A percentile compares a stretch with the other conserved stretches of the same genome.
Conservation (phyloP, 2,888 invertebrate species). For the Tetropium fuscum region DNA sequence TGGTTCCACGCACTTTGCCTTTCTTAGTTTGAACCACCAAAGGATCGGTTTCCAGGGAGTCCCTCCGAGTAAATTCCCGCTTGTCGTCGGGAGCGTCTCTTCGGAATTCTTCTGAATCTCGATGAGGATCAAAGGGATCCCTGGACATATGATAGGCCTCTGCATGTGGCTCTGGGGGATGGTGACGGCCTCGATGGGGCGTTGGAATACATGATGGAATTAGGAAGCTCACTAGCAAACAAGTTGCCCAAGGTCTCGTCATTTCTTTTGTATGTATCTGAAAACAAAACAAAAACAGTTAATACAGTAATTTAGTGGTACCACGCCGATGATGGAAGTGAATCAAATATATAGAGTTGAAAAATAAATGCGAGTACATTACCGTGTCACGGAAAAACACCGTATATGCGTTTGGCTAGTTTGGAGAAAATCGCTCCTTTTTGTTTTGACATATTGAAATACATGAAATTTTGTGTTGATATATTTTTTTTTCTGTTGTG, state of each 20-base stretch:
- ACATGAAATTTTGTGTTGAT: too few relatives aligned
- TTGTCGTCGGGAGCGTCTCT: constrained; percentile 63
- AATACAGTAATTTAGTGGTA: background rate
- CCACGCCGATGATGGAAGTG: too few relatives aligned
- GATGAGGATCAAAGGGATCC: constrained; percentile 65
- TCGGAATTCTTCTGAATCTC: constrained; percentile 58
- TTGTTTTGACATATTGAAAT: too few relatives aligned
- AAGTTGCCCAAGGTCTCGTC: constrained; percentile 57
- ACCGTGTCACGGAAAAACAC: too few relatives aligned
- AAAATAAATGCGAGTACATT: too few relatives aligned
- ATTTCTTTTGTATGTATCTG: constrained; percentile 48
- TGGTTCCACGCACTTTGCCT: constrained; percentile 81
- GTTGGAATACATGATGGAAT: constrained; percentile 59
- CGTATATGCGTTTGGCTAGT: too few relatives aligned
- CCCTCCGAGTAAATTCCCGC: constrained; percentile 60
- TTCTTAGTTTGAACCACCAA: constrained; percentile 83
- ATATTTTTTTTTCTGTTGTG: too few relatives aligned
- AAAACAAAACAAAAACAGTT: background rate
- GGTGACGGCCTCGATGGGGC: constrained; percentile 62
- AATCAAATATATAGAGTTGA: too few relatives aligned
- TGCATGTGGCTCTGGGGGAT: constrained; percentile 60
- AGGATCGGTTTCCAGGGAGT: constrained; percentile 75
- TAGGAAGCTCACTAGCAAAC: constrained; percentile 57
- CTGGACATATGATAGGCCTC: constrained; percentile 63
- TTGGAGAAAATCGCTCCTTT: too few relatives aligned